phyloP scores from a whole-genome alignment of 2,113 vertebrate species.

The Podarcis cretensis region DNA sequence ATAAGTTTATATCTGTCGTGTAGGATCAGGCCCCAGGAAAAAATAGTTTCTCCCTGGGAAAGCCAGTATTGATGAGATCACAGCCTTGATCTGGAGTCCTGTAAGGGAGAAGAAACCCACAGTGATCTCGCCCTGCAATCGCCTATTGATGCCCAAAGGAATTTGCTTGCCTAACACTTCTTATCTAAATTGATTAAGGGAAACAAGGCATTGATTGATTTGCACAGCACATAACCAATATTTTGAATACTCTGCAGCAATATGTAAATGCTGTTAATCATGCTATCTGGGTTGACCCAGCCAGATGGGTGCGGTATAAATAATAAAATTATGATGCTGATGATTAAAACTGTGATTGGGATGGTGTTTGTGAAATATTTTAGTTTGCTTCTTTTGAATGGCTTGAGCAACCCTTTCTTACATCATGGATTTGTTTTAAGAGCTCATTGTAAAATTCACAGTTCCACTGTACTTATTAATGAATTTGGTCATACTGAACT shows the following conservation, averaged over 20 bases:
- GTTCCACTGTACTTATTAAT: neutral
- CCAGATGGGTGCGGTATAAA: too few relatives aligned
- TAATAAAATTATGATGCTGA: neutral
- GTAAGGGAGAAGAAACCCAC: neutral
- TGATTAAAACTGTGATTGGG: neutral
- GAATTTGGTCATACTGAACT: neutral
- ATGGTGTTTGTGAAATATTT: neutral
- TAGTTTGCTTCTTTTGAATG: neutral
- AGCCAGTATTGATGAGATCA: neutral
- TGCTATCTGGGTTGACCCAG: too few relatives aligned
- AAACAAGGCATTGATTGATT: neutral
- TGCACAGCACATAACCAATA: neutral
- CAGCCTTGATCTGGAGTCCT: neutral
- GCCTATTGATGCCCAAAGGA: neutral
- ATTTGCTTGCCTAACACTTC: neutral
- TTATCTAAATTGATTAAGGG: neutral
- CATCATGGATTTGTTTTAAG: neutral
- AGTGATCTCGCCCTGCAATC: fast-evolving
- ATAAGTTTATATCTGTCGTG: neutral
- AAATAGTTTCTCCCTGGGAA: neutral
- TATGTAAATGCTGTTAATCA: neutral
- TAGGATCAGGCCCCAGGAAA: neutral
- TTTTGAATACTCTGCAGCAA: neutral
- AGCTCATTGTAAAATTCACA: neutral
- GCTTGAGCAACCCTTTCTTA: neutral